A percentile compares a stretch with the other conserved stretches of the same genome.
These are phyloP conservation scores for Buathra laborator DNA, from an alignment of 2,888 invertebrate species.

Conservation along the genomic window DNA sequence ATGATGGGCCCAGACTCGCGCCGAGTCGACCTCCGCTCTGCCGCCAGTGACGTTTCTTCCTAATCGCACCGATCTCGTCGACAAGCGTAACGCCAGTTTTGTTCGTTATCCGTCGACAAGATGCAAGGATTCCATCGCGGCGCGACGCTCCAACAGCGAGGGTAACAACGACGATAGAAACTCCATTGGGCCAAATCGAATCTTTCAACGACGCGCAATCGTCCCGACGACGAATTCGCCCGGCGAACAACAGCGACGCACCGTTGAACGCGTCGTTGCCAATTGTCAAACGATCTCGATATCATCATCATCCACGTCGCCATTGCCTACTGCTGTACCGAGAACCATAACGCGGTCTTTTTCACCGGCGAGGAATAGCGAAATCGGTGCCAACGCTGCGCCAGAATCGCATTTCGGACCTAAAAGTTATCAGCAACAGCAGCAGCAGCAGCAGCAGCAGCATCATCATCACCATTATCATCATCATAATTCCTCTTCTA, in stretches of 20 bases:
- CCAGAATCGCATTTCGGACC: background rate
- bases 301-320: conserved; percentile 5
- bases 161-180: conserved; percentile 10
- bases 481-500: conserved; percentile 42
- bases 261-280: conserved; percentile 6
- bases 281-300: conserved; percentile 8
- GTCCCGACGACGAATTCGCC: background rate
- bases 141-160: background rate
- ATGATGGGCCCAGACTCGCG: conserved; percentile 68
- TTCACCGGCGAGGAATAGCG: conserved; percentile 23
- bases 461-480: conserved; percentile 40
- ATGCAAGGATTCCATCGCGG: background rate
- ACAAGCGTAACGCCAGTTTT: conserved; percentile 52
- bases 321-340: background rate
- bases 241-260: background rate
- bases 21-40: conserved; percentile 48
- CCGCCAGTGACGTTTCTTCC: conserved; percentile 49
- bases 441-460: conserved; percentile 35
- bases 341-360: conserved; percentile 1
- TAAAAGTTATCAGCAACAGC: conserved; percentile 42
- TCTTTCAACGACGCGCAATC: conserved; percentile 7
- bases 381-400: background rate
- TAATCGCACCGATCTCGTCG: conserved; percentile 50
- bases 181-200: background rate
- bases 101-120: conserved; percentile 38